A percentile compares a stretch with the other conserved stretches of the same genome.
These are phyloP conservation scores for Arbacia lixula DNA, from an alignment of 53 echinoderm and acorn worm species.

Conservation along the genomic window DNA sequence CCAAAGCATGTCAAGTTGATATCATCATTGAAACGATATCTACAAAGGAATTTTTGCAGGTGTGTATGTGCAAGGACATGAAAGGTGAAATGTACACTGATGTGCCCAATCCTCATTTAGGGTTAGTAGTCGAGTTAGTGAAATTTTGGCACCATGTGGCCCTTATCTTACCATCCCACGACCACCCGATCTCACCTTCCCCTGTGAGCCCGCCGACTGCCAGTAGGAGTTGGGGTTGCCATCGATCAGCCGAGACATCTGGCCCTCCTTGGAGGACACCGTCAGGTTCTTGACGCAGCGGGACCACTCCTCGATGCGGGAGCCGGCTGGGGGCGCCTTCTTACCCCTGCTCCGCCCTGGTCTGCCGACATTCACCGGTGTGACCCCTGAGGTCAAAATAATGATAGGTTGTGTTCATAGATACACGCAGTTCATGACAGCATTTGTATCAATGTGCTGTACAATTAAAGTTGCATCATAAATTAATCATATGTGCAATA, in stretches of 20 bases:
- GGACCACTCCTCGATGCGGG: slow-evolving; percentile 93
- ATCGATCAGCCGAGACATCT: slow-evolving; percentile 84
- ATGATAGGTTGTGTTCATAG: too few species aligned
- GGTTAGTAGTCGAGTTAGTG: too few species aligned
- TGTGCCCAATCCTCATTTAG: too few species aligned
- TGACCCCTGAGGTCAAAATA: slow-evolving; percentile 69
- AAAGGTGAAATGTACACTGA: not conserved
- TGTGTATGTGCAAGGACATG: not conserved
- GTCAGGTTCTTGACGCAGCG: slow-evolving; percentile 89
- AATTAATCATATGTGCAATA: too few species aligned
- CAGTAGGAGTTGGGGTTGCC: slow-evolving; percentile 85
- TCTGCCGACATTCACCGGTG: slow-evolving; percentile 86
- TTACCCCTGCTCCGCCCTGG: slow-evolving; percentile 81
- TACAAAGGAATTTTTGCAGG: too few species aligned
- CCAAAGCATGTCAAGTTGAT: too few species aligned
- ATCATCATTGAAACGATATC: too few species aligned
- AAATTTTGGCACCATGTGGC: too few species aligned
- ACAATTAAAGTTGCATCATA: too few species aligned
- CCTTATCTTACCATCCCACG: too few species aligned
- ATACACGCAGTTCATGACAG: too few species aligned
- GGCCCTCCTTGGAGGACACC: slow-evolving; percentile 90
- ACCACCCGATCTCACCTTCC: slow-evolving; percentile 80
- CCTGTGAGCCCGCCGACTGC: slow-evolving; percentile 96
- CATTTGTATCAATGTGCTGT: too few species aligned
- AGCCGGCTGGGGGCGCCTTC: slow-evolving; percentile 72